Evolutionary conservation across 2,113 vertebrate genomes (phyloP).

Genomic region (Gasterosteus nipponicus): DNA sequence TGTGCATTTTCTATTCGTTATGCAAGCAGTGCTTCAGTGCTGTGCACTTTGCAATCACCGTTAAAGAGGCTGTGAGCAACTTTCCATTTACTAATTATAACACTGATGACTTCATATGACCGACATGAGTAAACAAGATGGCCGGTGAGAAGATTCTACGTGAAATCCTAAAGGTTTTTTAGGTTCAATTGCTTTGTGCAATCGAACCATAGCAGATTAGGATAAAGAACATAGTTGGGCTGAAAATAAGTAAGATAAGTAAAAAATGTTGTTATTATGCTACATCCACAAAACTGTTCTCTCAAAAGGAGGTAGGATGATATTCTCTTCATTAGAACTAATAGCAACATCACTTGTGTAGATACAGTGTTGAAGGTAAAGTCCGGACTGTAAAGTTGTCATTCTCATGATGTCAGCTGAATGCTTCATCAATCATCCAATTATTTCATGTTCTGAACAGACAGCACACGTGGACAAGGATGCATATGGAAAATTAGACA

Average conservation of each 20-base stretch:
- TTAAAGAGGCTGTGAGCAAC: background rate
- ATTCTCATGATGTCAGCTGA: background rate
- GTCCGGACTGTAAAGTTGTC: background rate
- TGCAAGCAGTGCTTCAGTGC: background rate
- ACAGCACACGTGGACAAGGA: slow-evolving; percentile 2
- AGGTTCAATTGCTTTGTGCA: background rate
- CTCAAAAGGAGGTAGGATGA: background rate
- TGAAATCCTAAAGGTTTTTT: background rate
- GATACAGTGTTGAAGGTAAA: background rate
- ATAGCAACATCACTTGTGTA: background rate
- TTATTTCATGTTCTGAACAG: slow-evolving; percentile 13
- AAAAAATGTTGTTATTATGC: no score
- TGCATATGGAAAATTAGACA: slow-evolving; percentile 17
- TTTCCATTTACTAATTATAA: background rate
- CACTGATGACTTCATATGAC: background rate
- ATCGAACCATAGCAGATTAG: background rate
- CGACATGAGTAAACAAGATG: background rate
- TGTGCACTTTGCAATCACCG: background rate
- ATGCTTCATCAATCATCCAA: background rate
- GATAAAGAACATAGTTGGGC: background rate
- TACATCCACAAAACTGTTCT: background rate
- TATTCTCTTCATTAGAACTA: slow-evolving; percentile 2
- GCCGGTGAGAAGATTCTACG: background rate
- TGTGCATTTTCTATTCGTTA: background rate
- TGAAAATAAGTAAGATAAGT: background rate